Evolutionary conservation across 2,888 invertebrate genomes (phyloP).

Genomic region (Andrena trimmerana): DNA sequence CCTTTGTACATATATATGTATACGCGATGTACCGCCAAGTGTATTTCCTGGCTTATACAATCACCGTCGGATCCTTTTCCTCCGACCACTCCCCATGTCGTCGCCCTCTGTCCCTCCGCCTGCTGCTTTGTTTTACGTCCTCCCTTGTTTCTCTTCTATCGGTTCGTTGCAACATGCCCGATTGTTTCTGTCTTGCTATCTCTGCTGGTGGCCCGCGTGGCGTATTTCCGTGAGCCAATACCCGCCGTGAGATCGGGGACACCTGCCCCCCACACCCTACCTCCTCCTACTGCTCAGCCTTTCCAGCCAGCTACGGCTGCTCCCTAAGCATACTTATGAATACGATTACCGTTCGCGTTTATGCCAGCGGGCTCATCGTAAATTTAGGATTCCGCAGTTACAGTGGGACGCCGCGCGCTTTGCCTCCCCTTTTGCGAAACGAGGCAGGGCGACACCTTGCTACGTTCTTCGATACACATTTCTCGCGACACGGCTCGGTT

Average conservation of each 20-base stretch:
- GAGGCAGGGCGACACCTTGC: constrained; percentile 4
- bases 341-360: constrained; percentile 74
- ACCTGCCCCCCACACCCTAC: constrained; percentile 73
- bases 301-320: constrained; percentile 19
- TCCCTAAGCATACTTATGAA: constrained; percentile 77
- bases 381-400: constrained; percentile 63
- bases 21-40: constrained; percentile 48
- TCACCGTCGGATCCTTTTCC: constrained; percentile 39
- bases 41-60: constrained; percentile 62
- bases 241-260: constrained; percentile 77
- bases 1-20: constrained; percentile 72
- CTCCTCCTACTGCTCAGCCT: constrained; percentile 21
- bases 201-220: constrained; percentile 34
- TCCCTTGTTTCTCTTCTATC: constrained; percentile 3
- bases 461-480: constrained; percentile 1
- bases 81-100: constrained; percentile 24
- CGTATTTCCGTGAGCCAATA: constrained; percentile 70
- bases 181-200: background rate
- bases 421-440: background rate
- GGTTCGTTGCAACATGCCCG: constrained; percentile 2
- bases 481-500: too few relatives aligned
- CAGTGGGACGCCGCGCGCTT: constrained; percentile 16
- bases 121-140: constrained; percentile 5
- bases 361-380: constrained; percentile 58
- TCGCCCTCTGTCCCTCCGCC: background rate